Conservation (phyloP, 2,113 vertebrate genomes). For the Isurus oxyrinchus region DNA sequence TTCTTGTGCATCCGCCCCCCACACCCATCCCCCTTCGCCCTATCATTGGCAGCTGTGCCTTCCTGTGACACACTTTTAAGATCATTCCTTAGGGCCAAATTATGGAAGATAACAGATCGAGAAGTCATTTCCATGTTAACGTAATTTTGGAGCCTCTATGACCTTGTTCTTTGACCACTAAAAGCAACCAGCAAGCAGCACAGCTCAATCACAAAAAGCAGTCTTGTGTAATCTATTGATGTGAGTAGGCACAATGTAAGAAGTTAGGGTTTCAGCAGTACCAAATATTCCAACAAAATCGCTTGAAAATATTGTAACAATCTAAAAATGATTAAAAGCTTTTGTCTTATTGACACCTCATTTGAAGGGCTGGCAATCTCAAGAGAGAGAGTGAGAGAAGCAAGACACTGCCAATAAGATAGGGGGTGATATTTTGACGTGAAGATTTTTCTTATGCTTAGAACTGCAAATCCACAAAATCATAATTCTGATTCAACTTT, state of each 20-base stretch:
- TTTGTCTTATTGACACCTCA: not conserved
- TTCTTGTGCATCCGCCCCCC: not conserved
- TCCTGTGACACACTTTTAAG: too few species aligned
- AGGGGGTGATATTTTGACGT: not conserved
- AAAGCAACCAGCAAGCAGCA: not conserved
- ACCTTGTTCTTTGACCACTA: not conserved
- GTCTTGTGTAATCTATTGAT: not conserved
- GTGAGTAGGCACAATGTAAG: not conserved
- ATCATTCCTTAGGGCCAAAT: not conserved
- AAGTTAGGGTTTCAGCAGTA: not conserved
- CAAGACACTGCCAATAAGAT: not conserved
- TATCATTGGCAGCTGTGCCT: not conserved
- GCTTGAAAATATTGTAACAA: not conserved
- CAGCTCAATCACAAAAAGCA: not conserved
- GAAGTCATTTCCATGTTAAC: not conserved
- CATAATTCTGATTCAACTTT: not conserved
- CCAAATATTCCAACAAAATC: not conserved
- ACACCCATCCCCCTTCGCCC: not conserved
- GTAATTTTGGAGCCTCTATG: not conserved
- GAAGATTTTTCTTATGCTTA: not conserved
- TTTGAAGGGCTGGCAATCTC: not conserved
- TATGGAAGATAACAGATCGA: not conserved
- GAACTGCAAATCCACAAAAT: not conserved
- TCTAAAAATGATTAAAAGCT: not conserved
- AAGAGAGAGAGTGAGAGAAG: not conserved